phyloP scores from a whole-genome alignment of 2,888 invertebrate genomes.

The Caenorhabditis sp. region DNA sequence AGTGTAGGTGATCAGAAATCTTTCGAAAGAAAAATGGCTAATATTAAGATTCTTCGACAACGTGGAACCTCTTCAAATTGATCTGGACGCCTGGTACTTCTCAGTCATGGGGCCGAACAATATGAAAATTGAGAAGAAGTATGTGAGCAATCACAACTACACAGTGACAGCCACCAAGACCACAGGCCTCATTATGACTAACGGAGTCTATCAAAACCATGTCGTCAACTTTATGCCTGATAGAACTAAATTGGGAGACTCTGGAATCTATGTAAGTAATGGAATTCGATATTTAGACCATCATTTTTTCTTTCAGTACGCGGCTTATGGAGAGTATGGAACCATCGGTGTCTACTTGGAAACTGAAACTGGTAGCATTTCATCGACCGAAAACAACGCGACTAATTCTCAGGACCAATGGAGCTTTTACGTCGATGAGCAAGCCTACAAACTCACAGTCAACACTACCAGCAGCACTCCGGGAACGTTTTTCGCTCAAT shows the following conservation, averaged over 20 bases:
- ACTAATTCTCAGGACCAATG: too few relatives aligned
- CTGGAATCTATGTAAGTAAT: constrained; percentile 5
- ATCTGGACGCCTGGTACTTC: constrained; percentile 6
- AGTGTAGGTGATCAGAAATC: too few relatives aligned
- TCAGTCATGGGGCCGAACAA: neutral
- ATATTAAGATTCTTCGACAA: constrained; percentile 19
- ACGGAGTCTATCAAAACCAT: neutral
- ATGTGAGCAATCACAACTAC: neutral
- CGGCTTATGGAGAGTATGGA: neutral
- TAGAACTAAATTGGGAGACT: neutral
- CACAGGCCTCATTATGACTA: constrained; percentile 4
- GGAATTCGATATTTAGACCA: too few relatives aligned
- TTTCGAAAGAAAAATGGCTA: too few relatives aligned
- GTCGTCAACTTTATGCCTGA: constrained; percentile 3
- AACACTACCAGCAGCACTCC: neutral
- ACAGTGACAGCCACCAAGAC: neutral
- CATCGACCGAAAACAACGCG: too few relatives aligned
- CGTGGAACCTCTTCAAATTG: constrained; percentile 26
- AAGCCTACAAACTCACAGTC: neutral
- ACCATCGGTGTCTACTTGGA: neutral
- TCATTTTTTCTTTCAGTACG: neutral
- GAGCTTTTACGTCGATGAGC: neutral
- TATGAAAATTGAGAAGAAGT: constrained; percentile 8
- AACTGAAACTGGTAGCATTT: too few relatives aligned
- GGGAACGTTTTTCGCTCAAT: constrained; percentile 3